These are phyloP conservation scores for Isichthys henryi DNA, from an alignment of 2,113 vertebrate species.

Conservation along the genomic window DNA sequence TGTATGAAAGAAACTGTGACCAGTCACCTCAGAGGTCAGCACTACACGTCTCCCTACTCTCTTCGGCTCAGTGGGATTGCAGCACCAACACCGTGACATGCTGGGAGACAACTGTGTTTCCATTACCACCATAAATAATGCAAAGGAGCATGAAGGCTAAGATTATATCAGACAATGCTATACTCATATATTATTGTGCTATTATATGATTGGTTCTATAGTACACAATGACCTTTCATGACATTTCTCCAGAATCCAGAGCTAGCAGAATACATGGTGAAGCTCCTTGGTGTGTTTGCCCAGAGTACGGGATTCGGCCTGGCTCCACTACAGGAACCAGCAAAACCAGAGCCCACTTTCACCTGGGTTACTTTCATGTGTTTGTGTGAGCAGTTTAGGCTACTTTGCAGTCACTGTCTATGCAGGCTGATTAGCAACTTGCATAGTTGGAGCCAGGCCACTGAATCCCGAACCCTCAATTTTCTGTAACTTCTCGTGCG, in stretches of 20 bases:
- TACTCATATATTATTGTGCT: background rate
- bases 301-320: background rate
- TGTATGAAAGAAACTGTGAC: background rate
- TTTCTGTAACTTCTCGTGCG: background rate
- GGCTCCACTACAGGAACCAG: background rate
- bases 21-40: too few species aligned
- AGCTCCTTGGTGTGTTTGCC: background rate
- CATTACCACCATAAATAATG: constrained; percentile 11
- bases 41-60: background rate
- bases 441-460: background rate
- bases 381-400: background rate
- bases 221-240: background rate
- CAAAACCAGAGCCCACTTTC: background rate
- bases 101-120: background rate
- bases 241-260: background rate
- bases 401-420: background rate
- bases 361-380: background rate
- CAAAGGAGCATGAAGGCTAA: background rate
- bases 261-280: background rate
- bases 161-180: background rate
- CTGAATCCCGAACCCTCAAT: background rate
- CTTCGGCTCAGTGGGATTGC: constrained; percentile 6
- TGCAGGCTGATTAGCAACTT: background rate
- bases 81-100: background rate
- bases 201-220: background rate